Evolutionary conservation across 2,113 vertebrate genomes (phyloP), one percentile per base, ranked within the genome.

Genomic region (Rhombomys opimus): DNA sequence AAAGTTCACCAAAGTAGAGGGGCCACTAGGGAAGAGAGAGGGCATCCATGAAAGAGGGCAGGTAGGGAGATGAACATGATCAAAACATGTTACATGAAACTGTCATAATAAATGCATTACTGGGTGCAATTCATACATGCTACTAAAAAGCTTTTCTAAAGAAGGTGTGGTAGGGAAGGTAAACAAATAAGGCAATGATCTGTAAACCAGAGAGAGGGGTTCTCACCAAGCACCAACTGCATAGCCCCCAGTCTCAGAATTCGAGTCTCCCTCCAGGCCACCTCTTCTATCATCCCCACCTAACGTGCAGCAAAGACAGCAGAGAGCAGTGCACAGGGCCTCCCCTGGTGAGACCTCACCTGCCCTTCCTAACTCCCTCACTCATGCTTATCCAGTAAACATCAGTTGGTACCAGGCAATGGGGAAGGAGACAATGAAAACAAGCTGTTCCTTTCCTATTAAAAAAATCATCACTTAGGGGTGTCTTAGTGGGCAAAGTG

Each of bases 371-470:
- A 23, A 7, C 35, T 50, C 73, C 70, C 32, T 78, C 38, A 63
- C 61, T 90, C 41, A 46, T n/a, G 61, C 22, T 93, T 52, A 57
- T 57, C 96, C 25, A 35, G 76, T 46, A 61, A 73, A 30, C 86
- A 59, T 8, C 46, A 59, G 32, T 73, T 73, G 59, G 57, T 61
- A 52, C 30, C 30, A 67, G 89, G 41, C 57, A 32, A 73, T 1
- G 0, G 93, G 70, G n/a, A 94, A 59, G 70, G n/a, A 94, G 59
- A 46, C 30, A 35, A 20, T 88, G 4, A 67, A 95, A 57, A 84
- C 63, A 89, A 97, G 70, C 46, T 46, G 35, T 46, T 77, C 73
- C 90, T 68, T 52, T 75, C 61, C 94, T 76, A 84, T 84, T 57
- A 9, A 59, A 41, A 22, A 13, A 94, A 7, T 63, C 63, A 54